Base-by-base conservation (phyloP, 2,113 vertebrate species). In the Apaloderma vittatum region DNA sequence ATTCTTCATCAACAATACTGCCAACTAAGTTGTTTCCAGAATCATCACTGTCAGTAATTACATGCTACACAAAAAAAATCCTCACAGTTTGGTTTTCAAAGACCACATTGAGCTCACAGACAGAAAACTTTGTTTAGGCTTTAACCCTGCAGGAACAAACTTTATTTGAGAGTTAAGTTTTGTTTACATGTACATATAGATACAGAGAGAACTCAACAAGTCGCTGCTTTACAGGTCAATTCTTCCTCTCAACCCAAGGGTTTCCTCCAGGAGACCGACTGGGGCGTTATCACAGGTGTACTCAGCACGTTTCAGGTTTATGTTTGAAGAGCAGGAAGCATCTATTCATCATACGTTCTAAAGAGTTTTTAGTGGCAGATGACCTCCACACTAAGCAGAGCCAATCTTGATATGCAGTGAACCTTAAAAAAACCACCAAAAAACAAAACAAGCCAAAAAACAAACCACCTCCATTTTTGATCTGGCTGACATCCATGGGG, bases 21-120 rank as follows among this genome's bases (percentile, higher is more conserved):
- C 94, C 91, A 97, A 90, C 94, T 95, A 96, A 97, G 90, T 94
- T 94, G 88, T 88, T 97, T 97, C 96, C 93, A 90, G 94, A 95
- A 96, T 94, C 90, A 94, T 95, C 92, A 92, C 81, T 96, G 88
- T 93, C 94, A 94, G 90, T 95, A 96, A 96, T 95, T 97, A 97
- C 86, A 94, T 49, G 85, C 91, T 89, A 94, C 97, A 90, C 80
- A 94, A 91, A 90, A 94, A 91, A 68, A 78, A 29, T 14, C 34
- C 84, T 90, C 94, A 58, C 67, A 89, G 82, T 59, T 40, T 90
- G 79, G 77, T 93, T 94, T 96, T 95, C 83, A 94, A 88, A 94
- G 79, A 90, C 92, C 89, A 91, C 86, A 88, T 2, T 80, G 65
- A 96, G 55, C 68, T 94, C 80, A 55, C 45, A 96, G 73, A 94